Evolutionary conservation across 2,797 vertebrate genomes (phyloP), one percentile per base, ranked within the genome.

Genomic region (Halcyon badia): DNA sequence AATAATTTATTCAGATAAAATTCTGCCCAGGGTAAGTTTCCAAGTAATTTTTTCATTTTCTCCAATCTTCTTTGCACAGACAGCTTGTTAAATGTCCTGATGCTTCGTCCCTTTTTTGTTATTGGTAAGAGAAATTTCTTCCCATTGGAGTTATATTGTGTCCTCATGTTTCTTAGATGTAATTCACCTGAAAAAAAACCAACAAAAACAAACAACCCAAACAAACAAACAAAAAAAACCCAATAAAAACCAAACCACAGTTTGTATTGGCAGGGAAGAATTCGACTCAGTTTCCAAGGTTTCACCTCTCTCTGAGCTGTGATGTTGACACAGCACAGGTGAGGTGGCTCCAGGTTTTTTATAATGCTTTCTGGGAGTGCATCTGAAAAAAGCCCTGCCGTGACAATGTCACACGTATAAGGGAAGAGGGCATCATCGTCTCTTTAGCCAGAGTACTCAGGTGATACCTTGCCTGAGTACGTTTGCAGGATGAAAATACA

Each of bases 1-100:
- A 94, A 83, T 85, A 57, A 51, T 85, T 89, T 75, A 75, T 81
- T 87, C 39, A 73, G 75, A 94, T 81, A 2, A 87, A 83, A 81
- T 83, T 89, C 76, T 83, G 54, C 90, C 61, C 42, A 78, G 33
- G 30, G 61, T 24, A 76, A 81, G 14, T 33, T 64, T 85, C 80
- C 8, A 51, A 91, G 58, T 70, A 58, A 73, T 93, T 77, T 46
- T 25, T 83, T 92, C 25, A n/a, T 92, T 96, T 91, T 68, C 49
- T 19, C 65, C n/a, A 46, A 10, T 10, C 17, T 71, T 89, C 57
- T 87, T 54, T 78, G 48, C 44, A 71, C 20, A 73, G 44, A 25
- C 39, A 39, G 52, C 80, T 92, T 71, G 28, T 89, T 83, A 64
- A 64, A 86, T 65, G 21, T 41, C 31, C 52, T 9, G 11, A 57